Evolutionary conservation across 2,113 vertebrate species (phyloP).

Genomic region (Uria aalge): DNA sequence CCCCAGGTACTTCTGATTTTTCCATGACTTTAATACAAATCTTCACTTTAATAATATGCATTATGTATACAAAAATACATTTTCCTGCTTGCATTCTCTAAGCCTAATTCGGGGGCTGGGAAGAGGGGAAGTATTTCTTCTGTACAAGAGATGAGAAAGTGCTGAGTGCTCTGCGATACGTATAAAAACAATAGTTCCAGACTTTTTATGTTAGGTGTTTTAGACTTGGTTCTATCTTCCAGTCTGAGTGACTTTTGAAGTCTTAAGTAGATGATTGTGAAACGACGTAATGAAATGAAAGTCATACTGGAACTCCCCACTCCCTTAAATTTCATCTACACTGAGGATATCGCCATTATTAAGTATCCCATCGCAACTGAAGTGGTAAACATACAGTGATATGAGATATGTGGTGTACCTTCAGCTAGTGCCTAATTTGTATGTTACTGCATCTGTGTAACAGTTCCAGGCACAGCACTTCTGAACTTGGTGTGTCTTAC

Average conservation of each 20-base stretch:
- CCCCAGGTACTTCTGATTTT: slow-evolving; percentile 75
- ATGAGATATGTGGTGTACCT: accelerated
- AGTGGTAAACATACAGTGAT: background rate
- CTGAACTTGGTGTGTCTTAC: background rate
- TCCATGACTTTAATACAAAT: background rate
- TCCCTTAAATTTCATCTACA: background rate
- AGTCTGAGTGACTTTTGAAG: background rate
- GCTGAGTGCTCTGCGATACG: background rate
- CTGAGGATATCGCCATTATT: background rate
- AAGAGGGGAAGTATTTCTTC: background rate
- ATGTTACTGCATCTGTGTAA: background rate
- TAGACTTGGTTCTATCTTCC: background rate
- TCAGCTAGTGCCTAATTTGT: background rate
- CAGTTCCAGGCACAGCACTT: background rate
- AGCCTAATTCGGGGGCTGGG: background rate
- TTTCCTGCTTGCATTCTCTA: background rate
- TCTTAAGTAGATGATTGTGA: background rate
- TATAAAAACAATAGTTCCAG: background rate
- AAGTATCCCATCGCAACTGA: background rate
- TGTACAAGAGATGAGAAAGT: background rate
- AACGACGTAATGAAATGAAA: background rate
- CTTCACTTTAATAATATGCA: background rate
- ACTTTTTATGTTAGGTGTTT: background rate
- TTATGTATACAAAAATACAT: background rate
- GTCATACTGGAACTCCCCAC: background rate